Evolutionary conservation across 2,888 invertebrate genomes (phyloP).

Genomic region (Cybosia mesomella): DNA sequence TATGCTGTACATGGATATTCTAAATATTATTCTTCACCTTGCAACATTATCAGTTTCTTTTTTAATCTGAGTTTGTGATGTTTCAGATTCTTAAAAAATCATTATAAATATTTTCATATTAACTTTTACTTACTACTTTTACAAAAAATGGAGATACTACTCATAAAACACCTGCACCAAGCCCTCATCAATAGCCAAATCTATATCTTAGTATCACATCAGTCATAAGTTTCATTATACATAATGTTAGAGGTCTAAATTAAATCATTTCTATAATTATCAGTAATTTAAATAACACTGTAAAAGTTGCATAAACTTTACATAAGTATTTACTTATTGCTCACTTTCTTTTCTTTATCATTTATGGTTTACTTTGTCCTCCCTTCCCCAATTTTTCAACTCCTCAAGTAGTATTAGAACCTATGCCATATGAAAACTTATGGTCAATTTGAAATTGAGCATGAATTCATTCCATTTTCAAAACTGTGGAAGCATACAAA

Average conservation of each 20-base stretch:
- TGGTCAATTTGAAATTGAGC: neutral
- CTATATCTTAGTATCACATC: slow-evolving; percentile 36
- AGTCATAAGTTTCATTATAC: neutral
- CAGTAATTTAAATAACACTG: neutral
- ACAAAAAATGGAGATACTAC: slow-evolving; percentile 20
- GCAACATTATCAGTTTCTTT: too few relatives aligned
- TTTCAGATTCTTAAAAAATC: too few relatives aligned
- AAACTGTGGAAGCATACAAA: neutral
- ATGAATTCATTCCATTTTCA: neutral
- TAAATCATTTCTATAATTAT: neutral
- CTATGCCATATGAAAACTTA: neutral
- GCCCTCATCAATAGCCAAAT: slow-evolving; percentile 24
- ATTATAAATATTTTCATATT: neutral
- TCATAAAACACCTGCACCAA: slow-evolving; percentile 37
- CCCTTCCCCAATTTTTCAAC: neutral
- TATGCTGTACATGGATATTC: too few relatives aligned
- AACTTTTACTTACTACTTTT: neutral
- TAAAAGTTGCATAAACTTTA: neutral
- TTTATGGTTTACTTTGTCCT: neutral
- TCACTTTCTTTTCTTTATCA: neutral
- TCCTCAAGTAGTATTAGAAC: neutral
- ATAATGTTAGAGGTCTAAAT: neutral
- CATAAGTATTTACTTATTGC: neutral
- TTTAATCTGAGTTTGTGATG: too few relatives aligned
- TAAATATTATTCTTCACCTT: too few relatives aligned